A percentile compares a stretch with the other conserved stretches of the same genome.
Conservation (phyloP, 2,113 vertebrate genomes). For the Saguinus imperator region DNA sequence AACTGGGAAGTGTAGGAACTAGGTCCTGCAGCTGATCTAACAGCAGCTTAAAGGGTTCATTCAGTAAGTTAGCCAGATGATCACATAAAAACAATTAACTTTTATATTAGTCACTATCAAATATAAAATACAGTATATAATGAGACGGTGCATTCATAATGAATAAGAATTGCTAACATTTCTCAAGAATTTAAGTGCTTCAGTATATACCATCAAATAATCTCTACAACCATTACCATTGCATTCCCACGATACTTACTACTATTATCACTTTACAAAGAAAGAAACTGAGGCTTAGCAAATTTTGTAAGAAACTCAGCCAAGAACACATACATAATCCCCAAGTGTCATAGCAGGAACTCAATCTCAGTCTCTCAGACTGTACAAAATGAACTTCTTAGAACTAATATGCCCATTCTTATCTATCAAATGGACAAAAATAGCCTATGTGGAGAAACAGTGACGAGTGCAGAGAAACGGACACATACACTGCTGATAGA, state of each 20-base stretch:
- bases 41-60: background rate
- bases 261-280: background rate
- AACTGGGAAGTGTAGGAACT: background rate
- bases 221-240: background rate
- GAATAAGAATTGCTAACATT: background rate
- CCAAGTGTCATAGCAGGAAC: background rate
- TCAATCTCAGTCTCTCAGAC: background rate
- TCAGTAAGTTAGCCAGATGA: background rate
- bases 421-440: background rate
- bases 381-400: background rate
- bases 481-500: accelerated
- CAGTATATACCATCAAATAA: background rate
- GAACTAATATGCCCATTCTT: background rate
- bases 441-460: background rate
- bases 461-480: background rate
- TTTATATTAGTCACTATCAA: background rate
- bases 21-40: background rate
- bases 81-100: conserved; percentile 1
- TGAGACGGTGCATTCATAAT: background rate
- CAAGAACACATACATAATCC: background rate
- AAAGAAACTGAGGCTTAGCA: background rate
- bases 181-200: background rate
- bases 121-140: background rate
- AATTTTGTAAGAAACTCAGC: conserved; percentile 5
- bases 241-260: background rate